Evolutionary conservation across 1,140 invertebrate species (phyloP), one percentile per base, ranked within the genome.

Genomic region (Sitophilus oryzae): DNA sequence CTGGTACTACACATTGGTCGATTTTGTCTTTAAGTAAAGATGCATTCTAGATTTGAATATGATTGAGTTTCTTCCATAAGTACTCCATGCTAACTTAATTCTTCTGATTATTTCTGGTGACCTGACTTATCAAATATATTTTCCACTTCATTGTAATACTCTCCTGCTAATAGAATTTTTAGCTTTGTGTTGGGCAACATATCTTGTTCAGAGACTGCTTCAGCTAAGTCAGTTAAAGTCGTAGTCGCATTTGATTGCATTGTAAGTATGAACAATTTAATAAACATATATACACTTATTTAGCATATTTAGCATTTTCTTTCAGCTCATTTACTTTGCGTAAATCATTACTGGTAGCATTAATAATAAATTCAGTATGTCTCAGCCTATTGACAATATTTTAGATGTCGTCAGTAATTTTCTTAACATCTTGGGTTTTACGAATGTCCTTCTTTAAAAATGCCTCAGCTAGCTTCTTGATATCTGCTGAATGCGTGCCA

Each of bases 281-380:
- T n/a, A n/a, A n/a, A n/a, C n/a, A n/a, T n/a, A n/a, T n/a, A n/a
- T n/a, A 35, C 16, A 71, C 74, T 71, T 81, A 85, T 79, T 89
- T 93, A 1, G 89, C 83, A 18, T 70, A 66, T 58, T 90, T 86
- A 1, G 93, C 91, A 60, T 80, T 77, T 47, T 78, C 71, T 67
- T 93, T 91, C 0, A 96, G 74, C 4, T 75, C 63, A 61, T 87
- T 81, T 0, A 93, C 93, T 58, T 75, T 73, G 19, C 77, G 73
- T 40, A 94, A 73, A 72, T 94, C 89, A 22, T 82, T 80, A 43
- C 81, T 80, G 0, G 95, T 97, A 41, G 87, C 93, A 18, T 78
- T 76, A 34, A 97, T 83, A 63, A 97, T 97, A 53, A 80, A 78
- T 63, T 96, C 91, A 52, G 95, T 93, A 68, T 97, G 83, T 22